phyloP scores from a whole-genome alignment of 2,113 vertebrate species.

The Grantiella picta region DNA sequence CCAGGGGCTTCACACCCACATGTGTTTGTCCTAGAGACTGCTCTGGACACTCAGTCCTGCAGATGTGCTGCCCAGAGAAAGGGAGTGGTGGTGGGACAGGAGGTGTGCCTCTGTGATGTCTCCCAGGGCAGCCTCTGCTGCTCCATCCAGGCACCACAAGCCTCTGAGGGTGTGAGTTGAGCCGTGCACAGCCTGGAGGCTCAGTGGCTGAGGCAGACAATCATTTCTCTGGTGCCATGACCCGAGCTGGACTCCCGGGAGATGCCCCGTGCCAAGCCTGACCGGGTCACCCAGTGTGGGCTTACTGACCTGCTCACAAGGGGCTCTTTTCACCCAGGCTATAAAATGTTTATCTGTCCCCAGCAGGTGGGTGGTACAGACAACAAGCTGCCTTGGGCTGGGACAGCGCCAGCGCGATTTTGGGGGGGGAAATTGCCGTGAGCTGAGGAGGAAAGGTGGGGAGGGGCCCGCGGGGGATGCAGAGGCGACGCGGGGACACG shows the following conservation, averaged over 20 bases:
- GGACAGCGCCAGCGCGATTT: background rate
- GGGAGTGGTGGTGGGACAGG: too few species aligned
- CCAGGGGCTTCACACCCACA: rapidly evolving
- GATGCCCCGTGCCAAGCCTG: background rate
- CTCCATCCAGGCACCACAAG: background rate
- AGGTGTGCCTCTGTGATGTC: background rate
- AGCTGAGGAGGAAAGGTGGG: background rate
- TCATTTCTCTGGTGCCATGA: background rate
- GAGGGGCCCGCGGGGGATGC: background rate
- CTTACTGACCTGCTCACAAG: background rate
- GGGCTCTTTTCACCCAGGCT: background rate
- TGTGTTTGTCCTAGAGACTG: background rate
- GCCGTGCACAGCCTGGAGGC: background rate
- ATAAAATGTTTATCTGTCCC: background rate
- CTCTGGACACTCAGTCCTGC: background rate
- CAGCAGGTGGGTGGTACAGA: background rate
- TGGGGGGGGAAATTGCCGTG: rapidly evolving
- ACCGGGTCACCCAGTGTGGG: background rate
- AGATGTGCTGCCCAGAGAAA: background rate
- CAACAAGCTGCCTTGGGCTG: background rate
- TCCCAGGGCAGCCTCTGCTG: background rate
- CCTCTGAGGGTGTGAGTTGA: background rate
- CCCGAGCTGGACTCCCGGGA: background rate
- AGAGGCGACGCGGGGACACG: background rate
- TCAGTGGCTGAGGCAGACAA: background rate